A percentile compares a stretch with the other conserved stretches of the same genome.
phyloP scores from a whole-genome alignment of 1,140 invertebrate species.

The Magallana gigas region DNA sequence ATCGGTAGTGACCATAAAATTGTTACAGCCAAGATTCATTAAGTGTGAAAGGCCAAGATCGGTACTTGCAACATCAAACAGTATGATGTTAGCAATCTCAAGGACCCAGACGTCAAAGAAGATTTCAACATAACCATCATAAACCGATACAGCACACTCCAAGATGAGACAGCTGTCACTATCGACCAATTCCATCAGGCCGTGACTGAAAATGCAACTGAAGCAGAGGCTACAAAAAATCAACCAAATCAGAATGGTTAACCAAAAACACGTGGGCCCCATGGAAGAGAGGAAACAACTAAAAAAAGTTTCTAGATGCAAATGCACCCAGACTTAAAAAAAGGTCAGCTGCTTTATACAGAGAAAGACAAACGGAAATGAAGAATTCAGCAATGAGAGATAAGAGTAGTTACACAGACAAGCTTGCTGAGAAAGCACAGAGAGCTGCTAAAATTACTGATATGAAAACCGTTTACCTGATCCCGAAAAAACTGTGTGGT shows the following conservation, averaged over 20 bases:
- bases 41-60: slow-evolving; percentile 30
- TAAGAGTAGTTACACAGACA: too few relatives aligned
- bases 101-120: not conserved
- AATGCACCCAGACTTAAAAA: not conserved
- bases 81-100: not conserved
- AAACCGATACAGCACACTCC: not conserved
- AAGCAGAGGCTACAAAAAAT: not conserved
- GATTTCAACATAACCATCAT: not conserved
- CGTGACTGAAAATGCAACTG: not conserved
- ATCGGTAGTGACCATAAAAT: slow-evolving; percentile 55
- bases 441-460: too few relatives aligned
- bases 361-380: not conserved
- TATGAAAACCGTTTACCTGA: too few relatives aligned
- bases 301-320: not conserved
- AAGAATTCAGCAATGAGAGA: too few relatives aligned
- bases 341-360: not conserved
- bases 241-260: not conserved
- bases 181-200: not conserved
- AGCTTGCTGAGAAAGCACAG: too few relatives aligned
- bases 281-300: not conserved
- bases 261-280: not conserved
- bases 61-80: too few relatives aligned
- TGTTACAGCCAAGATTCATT: slow-evolving; percentile 39
- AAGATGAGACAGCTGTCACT: not conserved
- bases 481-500: too few relatives aligned